These are phyloP conservation scores for Rhyacophila evoluta DNA, from an alignment of 2,888 invertebrate species.

Conservation along the genomic window DNA sequence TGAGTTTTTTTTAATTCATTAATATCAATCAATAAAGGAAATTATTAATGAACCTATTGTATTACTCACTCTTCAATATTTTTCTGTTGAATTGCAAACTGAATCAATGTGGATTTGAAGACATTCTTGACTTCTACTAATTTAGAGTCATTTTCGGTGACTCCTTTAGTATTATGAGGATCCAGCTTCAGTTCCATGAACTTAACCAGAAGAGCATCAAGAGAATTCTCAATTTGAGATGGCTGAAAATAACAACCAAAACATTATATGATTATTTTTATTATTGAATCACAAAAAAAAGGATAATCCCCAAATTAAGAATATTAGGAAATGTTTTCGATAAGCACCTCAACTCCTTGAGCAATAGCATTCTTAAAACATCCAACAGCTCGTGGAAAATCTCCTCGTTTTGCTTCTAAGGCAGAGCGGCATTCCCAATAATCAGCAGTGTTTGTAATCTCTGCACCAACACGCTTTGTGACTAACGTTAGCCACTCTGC, in stretches of 20 bases:
- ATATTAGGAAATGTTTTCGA: not conserved
- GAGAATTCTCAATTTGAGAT: conserved; percentile 67
- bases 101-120: conserved; percentile 71
- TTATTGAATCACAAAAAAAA: too few relatives aligned
- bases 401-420: conserved; percentile 69
- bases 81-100: conserved; percentile 69
- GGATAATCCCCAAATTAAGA: too few relatives aligned
- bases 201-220: conserved; percentile 70
- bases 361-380: conserved; percentile 72
- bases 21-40: too few relatives aligned
- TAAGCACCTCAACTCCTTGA: conserved; percentile 69
- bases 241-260: conserved; percentile 60
- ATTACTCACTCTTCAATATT: conserved; percentile 45
- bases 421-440: conserved; percentile 75
- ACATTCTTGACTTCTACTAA: conserved; percentile 70
- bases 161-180: conserved; percentile 57
- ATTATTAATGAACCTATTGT: too few relatives aligned
- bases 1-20: too few relatives aligned
- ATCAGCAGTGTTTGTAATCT: conserved; percentile 63
- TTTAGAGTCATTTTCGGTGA: conserved; percentile 58
- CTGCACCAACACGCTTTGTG: conserved; percentile 61
- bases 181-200: conserved; percentile 72
- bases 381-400: conserved; percentile 70
- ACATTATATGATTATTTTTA: too few relatives aligned
- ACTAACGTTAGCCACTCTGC: conserved; percentile 70